Evolutionary conservation across 2,888 invertebrate species (phyloP).

Genomic region (Drosophila neutralis): DNA sequence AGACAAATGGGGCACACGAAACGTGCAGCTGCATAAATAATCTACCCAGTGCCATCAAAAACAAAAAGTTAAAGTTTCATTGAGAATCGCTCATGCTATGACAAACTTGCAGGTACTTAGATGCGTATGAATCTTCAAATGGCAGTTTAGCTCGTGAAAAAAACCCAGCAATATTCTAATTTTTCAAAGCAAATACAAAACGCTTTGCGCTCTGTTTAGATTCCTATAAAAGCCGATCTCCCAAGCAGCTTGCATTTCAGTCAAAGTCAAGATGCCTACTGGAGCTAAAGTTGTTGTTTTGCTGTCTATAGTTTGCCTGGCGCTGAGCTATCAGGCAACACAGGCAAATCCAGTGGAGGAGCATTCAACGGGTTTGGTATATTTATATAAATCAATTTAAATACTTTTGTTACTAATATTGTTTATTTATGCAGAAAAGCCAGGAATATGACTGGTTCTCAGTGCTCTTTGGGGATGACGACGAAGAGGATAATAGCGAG

Average conservation of each 20-base stretch:
- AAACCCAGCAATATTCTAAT: conserved; percentile 24
- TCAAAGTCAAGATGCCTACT: conserved; percentile 51
- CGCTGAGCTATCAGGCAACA: conserved; percentile 10
- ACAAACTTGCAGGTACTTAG: conserved; percentile 9
- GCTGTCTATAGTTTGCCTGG: conserved; percentile 36
- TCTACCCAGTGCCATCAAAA: conserved; percentile 1
- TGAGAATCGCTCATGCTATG: conserved; percentile 22
- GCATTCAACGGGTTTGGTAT: conserved; percentile 27
- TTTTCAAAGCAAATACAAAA: conserved; percentile 16
- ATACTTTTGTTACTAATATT: neutral
- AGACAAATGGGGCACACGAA: conserved; percentile 57
- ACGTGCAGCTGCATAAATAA: conserved; percentile 81
- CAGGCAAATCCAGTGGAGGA: conserved; percentile 31
- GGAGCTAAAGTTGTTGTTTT: conserved; percentile 36
- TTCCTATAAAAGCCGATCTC: conserved; percentile 54
- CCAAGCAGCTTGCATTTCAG: conserved; percentile 26
- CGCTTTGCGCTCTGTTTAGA: conserved; percentile 5
- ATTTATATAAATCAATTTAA: no score
- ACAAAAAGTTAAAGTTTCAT: conserved; percentile 24
- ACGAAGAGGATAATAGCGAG: conserved; percentile 44
- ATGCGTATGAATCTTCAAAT: conserved; percentile 12
- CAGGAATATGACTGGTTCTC: conserved; percentile 47
- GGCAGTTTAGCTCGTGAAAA: conserved; percentile 10
- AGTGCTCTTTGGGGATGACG: conserved; percentile 37
- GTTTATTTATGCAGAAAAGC: conserved; percentile 32